Evolutionary conservation across 2,888 invertebrate genomes (phyloP).

Genomic region (Adelphocoris suturalis): DNA sequence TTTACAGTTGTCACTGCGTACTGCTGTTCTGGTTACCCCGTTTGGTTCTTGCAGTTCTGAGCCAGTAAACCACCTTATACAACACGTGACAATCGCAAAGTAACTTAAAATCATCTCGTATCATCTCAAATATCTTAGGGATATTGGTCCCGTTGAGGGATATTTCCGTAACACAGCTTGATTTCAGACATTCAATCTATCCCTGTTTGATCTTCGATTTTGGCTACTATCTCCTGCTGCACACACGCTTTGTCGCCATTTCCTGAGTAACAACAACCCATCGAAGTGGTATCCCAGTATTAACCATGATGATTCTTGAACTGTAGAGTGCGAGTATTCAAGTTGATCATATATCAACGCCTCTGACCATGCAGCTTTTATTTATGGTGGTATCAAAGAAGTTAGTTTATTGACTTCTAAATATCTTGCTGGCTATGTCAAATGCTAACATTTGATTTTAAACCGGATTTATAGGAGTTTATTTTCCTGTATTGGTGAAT

Average conservation of each 20-base stretch:
- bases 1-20: background rate
- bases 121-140: background rate
- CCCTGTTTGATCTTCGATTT: background rate
- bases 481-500: background rate
- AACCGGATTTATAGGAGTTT: constrained; percentile 11
- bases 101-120: background rate
- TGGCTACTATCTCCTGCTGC: background rate
- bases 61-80: background rate
- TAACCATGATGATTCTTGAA: background rate
- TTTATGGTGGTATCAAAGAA: constrained; percentile 1
- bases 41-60: background rate
- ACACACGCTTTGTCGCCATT: too few relatives aligned
- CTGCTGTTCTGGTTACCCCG: background rate
- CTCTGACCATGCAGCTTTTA: background rate
- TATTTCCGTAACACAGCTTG: background rate
- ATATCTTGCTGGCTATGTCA: background rate
- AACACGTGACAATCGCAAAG: background rate
- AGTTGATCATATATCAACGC: constrained; percentile 20
- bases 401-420: background rate
- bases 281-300: too few relatives aligned
- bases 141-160: background rate
- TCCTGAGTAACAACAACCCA: too few relatives aligned
- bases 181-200: background rate
- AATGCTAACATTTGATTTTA: background rate
- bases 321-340: background rate